Conservation (phyloP, 2,797 vertebrate species). For the Urophycis tenuis region DNA sequence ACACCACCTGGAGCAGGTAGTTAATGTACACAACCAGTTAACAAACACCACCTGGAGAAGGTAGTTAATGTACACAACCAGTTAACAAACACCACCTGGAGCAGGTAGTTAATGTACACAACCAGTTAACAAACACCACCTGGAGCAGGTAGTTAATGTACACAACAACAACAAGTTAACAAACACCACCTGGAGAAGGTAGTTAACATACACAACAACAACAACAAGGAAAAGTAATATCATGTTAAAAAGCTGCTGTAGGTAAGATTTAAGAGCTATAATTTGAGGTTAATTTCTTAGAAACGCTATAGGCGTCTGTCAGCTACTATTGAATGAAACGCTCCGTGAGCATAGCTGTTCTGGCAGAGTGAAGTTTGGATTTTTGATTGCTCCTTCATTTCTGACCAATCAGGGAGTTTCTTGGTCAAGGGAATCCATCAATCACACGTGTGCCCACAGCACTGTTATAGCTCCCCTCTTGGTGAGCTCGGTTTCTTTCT, state of each 20-base stretch:
- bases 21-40: no score
- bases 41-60: no score
- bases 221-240: not conserved
- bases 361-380: not conserved
- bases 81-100: no score
- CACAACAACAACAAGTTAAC: no score
- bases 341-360: not conserved
- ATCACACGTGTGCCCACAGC: no score
- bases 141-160: not conserved
- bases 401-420: not conserved
- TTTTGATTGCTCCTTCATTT: not conserved
- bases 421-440: not conserved
- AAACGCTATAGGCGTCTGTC: not conserved
- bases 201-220: no score
- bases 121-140: slow-evolving; percentile 96
- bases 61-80: no score
- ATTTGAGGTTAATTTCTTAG: not conserved
- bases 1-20: no score
- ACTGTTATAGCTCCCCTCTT: not conserved
- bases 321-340: not conserved
- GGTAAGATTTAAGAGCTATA: not conserved
- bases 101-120: no score
- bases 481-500: no score
- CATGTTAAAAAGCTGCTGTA: not conserved
- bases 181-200: no score